These are phyloP conservation scores for Chaunax sp. DNA, from an alignment of 2,797 vertebrate species.

Conservation along the genomic window DNA sequence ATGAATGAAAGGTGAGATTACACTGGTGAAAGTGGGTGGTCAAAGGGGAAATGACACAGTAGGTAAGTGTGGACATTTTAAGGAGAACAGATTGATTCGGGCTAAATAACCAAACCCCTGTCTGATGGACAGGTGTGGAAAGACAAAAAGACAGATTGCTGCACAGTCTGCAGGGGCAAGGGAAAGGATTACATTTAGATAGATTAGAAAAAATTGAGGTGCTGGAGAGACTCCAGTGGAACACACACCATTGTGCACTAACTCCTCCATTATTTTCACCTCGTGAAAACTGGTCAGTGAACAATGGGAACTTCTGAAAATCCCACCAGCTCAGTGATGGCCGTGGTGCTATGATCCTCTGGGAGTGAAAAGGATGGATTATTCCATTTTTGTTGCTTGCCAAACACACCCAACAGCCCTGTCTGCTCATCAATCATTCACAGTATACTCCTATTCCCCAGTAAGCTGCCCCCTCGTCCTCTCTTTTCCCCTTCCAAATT, in stretches of 20 bases:
- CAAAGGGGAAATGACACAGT: slow-evolving; percentile 66
- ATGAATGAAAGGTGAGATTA: slow-evolving; percentile 65
- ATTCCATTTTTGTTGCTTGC: slow-evolving; percentile 81
- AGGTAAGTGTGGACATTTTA: slow-evolving; percentile 68
- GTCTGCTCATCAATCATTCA: slow-evolving; percentile 88
- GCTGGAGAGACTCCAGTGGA: slow-evolving; percentile 46
- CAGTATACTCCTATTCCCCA: slow-evolving; percentile 76
- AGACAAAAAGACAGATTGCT: slow-evolving; percentile 52
- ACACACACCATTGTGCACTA: slow-evolving; percentile 50
- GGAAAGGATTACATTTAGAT: no score
- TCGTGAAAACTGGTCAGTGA: slow-evolving; percentile 66
- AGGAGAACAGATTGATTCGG: slow-evolving; percentile 60
- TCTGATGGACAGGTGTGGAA: slow-evolving; percentile 46
- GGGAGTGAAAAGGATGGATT: slow-evolving; percentile 77
- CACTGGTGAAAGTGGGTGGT: slow-evolving; percentile 56
- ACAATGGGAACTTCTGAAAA: slow-evolving; percentile 60
- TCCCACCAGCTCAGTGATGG: slow-evolving; percentile 44
- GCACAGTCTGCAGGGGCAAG: slow-evolving; percentile 31
- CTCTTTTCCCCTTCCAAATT: slow-evolving; percentile 62
- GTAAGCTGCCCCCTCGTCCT: slow-evolving; percentile 71
- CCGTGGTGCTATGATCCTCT: slow-evolving; percentile 62
- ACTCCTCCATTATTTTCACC: slow-evolving; percentile 46
- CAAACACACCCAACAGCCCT: slow-evolving; percentile 72
- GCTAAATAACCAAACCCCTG: slow-evolving; percentile 65
- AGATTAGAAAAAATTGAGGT: slow-evolving; percentile 14